phyloP scores from a whole-genome alignment of 2,888 invertebrate species.

The Corbicula japonica region DNA sequence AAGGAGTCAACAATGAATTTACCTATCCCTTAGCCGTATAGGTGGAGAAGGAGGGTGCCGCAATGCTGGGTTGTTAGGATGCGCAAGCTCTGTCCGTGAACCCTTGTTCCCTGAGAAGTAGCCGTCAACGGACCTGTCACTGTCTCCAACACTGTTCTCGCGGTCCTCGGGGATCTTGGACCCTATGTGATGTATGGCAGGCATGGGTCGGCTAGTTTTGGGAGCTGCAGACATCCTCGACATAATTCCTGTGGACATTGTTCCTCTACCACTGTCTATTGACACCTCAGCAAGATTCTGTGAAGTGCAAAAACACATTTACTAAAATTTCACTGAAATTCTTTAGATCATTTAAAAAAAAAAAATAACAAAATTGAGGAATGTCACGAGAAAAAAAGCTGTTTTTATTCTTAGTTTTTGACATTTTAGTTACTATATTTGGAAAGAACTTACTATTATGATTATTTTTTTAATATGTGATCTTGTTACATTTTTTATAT shows the following conservation, averaged over 20 bases:
- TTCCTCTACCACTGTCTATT: slow-evolving; percentile 85
- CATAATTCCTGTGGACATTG: slow-evolving; percentile 79
- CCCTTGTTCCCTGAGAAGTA: slow-evolving; percentile 49
- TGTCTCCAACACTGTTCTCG: slow-evolving; percentile 66
- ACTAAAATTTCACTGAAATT: not conserved
- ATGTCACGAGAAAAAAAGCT: too few species aligned
- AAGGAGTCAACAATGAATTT: too few species aligned
- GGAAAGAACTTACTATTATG: too few species aligned
- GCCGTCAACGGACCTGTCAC: slow-evolving; percentile 53
- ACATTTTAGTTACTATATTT: too few species aligned
- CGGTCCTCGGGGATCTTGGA: slow-evolving; percentile 75
- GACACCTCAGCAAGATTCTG: slow-evolving; percentile 79
- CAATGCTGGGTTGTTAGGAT: slow-evolving; percentile 43
- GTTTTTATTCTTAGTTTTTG: too few species aligned
- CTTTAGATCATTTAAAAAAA: not conserved
- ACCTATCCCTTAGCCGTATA: slow-evolving; percentile 81
- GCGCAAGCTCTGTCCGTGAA: slow-evolving; percentile 36
- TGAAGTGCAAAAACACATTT: slow-evolving; percentile 9
- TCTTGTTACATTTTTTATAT: too few species aligned
- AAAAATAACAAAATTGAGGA: not conserved
- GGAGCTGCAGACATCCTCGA: slow-evolving; percentile 68
- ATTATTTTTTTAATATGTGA: too few species aligned
- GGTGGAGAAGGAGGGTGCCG: slow-evolving; percentile 83
- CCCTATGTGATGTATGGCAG: slow-evolving; percentile 71
- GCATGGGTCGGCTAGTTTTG: slow-evolving; percentile 66